These are phyloP conservation scores for Clarias fuscus DNA, from an alignment of 2,797 vertebrate genomes.

Conservation along the genomic window DNA sequence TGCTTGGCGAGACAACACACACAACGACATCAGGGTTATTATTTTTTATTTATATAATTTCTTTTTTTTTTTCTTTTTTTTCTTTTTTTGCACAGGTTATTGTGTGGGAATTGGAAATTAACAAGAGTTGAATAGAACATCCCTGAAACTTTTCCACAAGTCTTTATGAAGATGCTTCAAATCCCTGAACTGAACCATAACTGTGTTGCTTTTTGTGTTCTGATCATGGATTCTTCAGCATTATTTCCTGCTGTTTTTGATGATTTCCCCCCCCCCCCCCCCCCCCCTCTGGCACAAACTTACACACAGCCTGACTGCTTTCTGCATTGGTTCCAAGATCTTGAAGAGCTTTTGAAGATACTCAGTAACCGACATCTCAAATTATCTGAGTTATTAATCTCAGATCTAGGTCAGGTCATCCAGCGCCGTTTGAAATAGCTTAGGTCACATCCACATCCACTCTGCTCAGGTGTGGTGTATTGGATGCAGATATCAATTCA, in stretches of 20 bases:
- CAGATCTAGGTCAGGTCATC: slow-evolving; percentile 6
- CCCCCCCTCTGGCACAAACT: neutral
- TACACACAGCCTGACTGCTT: slow-evolving; percentile 20
- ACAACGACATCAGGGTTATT: slow-evolving; percentile 31
- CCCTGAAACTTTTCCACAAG: slow-evolving; percentile 19
- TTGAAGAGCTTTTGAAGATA: slow-evolving; percentile 26
- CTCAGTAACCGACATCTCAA: slow-evolving; percentile 13
- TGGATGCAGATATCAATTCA: neutral
- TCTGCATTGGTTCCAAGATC: slow-evolving; percentile 26
- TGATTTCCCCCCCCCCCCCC: neutral
- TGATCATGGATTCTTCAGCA: slow-evolving; percentile 4
- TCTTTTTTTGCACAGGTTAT: slow-evolving; percentile 32
- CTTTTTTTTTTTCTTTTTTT: neutral
- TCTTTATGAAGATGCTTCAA: neutral
- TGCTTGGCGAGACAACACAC: slow-evolving; percentile 54
- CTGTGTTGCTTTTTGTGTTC: neutral
- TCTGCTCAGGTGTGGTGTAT: neutral
- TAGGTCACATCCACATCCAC: slow-evolving; percentile 17
- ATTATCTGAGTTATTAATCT: slow-evolving; percentile 44
- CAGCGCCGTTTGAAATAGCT: neutral
- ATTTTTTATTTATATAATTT: no score
- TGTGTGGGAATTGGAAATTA: slow-evolving; percentile 30
- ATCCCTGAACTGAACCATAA: slow-evolving; percentile 27
- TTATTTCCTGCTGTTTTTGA: slow-evolving; percentile 35
- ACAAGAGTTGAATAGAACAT: slow-evolving; percentile 38